These are phyloP conservation scores for Bombus superbus DNA, from an alignment of 1,140 invertebrate genomes.

Conservation along the genomic window DNA sequence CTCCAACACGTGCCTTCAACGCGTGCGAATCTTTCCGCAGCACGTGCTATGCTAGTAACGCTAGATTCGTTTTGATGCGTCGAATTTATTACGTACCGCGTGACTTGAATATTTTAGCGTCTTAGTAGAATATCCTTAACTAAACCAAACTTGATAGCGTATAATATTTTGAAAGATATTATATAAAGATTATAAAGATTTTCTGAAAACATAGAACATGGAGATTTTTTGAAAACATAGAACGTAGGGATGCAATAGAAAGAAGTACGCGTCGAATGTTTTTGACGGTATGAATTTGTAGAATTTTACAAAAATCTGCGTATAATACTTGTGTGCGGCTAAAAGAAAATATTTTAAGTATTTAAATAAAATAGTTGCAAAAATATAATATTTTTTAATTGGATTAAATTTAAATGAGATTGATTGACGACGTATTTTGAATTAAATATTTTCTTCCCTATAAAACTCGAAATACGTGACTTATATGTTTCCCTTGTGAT, in stretches of 20 bases:
- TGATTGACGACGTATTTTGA: too few species aligned
- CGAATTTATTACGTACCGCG: not conserved
- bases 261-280: not conserved
- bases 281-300: not conserved
- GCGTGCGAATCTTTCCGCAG: conserved; percentile 29
- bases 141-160: not conserved
- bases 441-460: not conserved
- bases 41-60: conserved; percentile 12
- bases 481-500: not conserved
- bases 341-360: not conserved
- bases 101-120: conserved; percentile 2
- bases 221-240: not conserved
- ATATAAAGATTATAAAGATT: not conserved
- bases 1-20: conserved; percentile 45
- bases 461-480: not conserved
- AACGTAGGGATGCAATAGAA: not conserved
- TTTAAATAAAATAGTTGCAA: not conserved
- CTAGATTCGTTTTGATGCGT: not conserved
- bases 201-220: not conserved
- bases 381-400: not conserved
- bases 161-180: not conserved
- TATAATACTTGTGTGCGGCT: too few species aligned
- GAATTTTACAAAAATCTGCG: not conserved
- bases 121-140: not conserved
- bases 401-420: not conserved